phyloP scores from a whole-genome alignment of 1,140 invertebrate species.

The Zaprionus ghesquierei region DNA sequence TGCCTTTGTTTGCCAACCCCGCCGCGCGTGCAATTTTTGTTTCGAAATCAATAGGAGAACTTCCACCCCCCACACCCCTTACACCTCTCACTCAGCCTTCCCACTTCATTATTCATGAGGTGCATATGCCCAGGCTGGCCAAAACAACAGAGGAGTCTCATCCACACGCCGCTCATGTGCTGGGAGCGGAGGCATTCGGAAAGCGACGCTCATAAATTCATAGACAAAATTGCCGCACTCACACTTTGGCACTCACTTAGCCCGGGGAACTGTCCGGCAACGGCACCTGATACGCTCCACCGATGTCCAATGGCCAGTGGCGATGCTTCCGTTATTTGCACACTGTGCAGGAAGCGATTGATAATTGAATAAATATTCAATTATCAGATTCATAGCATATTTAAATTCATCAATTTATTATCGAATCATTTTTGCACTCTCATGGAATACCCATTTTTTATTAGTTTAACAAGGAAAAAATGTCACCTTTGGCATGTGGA shows the following conservation, averaged over 20 bases:
- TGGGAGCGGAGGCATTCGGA: not conserved
- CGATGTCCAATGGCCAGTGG: not conserved
- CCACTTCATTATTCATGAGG: slow-evolving; percentile 67
- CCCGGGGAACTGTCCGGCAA: not conserved
- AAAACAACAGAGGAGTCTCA: slow-evolving; percentile 37
- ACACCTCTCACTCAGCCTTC: not conserved
- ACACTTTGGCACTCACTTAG: slow-evolving; percentile 60
- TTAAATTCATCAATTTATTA: not conserved
- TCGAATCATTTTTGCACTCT: not conserved
- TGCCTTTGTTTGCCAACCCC: slow-evolving; percentile 23
- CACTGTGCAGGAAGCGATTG: not conserved
- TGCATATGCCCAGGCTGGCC: slow-evolving; percentile 57
- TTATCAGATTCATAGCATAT: not conserved
- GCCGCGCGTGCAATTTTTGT: slow-evolving; percentile 35
- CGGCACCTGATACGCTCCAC: not conserved
- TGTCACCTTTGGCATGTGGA: no score
- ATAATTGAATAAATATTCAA: slow-evolving; percentile 1
- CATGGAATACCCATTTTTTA: not conserved
- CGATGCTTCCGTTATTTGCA: not conserved
- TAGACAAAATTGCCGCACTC: slow-evolving; percentile 65
- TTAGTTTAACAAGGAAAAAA: not conserved
- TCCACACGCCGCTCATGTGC: not conserved
- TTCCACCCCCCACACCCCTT: slow-evolving; percentile 35
- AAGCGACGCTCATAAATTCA: slow-evolving; percentile 57
- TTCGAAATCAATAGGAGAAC: slow-evolving; percentile 70